Base-by-base conservation (phyloP, 2,113 vertebrate genomes). In the Tragelaphus buxtoni region DNA sequence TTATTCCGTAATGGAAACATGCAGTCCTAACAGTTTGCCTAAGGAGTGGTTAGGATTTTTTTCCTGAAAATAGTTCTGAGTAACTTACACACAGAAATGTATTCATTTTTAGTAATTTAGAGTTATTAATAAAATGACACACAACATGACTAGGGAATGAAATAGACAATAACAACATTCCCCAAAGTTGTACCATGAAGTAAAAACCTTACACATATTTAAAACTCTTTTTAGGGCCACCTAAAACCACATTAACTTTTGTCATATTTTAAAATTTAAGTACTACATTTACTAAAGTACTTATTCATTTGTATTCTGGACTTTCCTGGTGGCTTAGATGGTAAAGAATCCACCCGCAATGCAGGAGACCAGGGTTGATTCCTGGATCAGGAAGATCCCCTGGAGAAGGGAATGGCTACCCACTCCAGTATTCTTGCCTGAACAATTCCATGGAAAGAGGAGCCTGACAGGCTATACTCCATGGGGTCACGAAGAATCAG, bases 241-340 rank as follows among this genome's bases (percentile, higher is more conserved):
- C 9, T 20, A 63, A 39, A 30, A 39, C 24, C 0, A 88, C 55
- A 7, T 72, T 86, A 11, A n/a, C 14, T 26, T 87, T 82, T 51
- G 18, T 60, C 47, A 42, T 30, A 87, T 35, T 72, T 93, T 93
- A 77, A 32, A 45, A 76, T 84, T 53, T 61, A 80, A 93, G 96
- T 84, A 14, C 10, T 77, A 9, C 26, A 39, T 85, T 91, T 32
- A 56, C 58, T 88, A 79, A 81, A 90, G 39, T 45, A 85, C 49
- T 51, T 58, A 47, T 97, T 92, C 88, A 90, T 97, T 93, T 90
- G 39, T 79, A 63, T 85, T 94, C 94, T 80, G 20, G 63, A 22
- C 69, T 72, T 42, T 42, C 35, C 20, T 24, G 69, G 69, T 42
- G 69, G 10, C 69, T 72, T 42, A 42, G 35, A 24, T 72, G 10